phyloP scores from a whole-genome alignment of 2,113 vertebrate genomes.

The Odontesthes bonariensis region DNA sequence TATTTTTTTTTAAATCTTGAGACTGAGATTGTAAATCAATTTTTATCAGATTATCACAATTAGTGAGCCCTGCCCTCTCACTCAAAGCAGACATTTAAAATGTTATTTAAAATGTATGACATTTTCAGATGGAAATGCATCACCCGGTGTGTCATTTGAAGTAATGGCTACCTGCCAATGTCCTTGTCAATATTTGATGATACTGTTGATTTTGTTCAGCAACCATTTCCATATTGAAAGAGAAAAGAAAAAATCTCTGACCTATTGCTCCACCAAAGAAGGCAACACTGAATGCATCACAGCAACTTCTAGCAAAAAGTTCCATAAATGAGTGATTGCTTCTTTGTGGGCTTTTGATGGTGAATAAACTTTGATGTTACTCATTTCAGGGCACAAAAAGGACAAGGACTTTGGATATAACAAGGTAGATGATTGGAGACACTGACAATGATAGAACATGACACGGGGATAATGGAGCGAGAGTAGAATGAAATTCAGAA shows the following conservation, averaged over 20 bases:
- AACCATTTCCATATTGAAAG: not conserved
- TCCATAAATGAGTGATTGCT: slow-evolving; percentile 3
- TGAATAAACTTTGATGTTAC: slow-evolving; percentile 5
- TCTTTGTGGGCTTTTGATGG: slow-evolving; percentile 8
- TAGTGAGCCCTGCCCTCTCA: not conserved
- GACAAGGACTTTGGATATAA: slow-evolving; percentile 14
- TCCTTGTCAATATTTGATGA: slow-evolving; percentile 39
- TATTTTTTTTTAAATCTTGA: not conserved
- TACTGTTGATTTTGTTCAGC: slow-evolving; percentile 32
- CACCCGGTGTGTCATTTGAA: not conserved
- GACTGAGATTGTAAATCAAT: slow-evolving; percentile 8
- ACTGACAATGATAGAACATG: slow-evolving; percentile 25
- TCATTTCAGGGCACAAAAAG: slow-evolving; percentile 14
- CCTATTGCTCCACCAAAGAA: too few species aligned
- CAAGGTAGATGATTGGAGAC: slow-evolving; percentile 26
- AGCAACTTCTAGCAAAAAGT: slow-evolving; percentile 15
- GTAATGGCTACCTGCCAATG: not conserved
- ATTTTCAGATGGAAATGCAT: slow-evolving; percentile 1
- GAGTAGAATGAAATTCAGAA: slow-evolving; percentile 19
- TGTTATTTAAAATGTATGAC: not conserved
- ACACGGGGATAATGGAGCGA: slow-evolving; percentile 25
- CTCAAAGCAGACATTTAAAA: not conserved
- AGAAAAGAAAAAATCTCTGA: too few species aligned
- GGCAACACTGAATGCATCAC: slow-evolving; percentile 1
- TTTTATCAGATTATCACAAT: slow-evolving; percentile 19